These are phyloP conservation scores for Hassar affinis DNA, from an alignment of 2,113 vertebrate species.

Conservation along the genomic window DNA sequence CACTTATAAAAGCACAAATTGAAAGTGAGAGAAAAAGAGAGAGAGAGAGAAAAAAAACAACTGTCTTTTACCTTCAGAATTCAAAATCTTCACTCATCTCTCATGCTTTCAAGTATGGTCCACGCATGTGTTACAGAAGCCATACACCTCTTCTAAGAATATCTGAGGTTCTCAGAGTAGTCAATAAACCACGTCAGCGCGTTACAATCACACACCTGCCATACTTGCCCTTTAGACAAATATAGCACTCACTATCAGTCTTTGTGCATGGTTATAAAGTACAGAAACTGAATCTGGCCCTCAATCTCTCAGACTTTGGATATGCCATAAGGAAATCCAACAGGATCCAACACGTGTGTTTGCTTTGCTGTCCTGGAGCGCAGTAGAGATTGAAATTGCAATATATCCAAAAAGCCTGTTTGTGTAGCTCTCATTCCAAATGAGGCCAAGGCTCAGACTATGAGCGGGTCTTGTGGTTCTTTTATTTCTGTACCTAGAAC, in stretches of 20 bases:
- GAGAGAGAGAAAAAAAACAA: not conserved
- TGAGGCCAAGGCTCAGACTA: slow-evolving; percentile 4
- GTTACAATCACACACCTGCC: not conserved
- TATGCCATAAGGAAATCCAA: not conserved
- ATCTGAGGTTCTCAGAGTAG: slow-evolving; percentile 16
- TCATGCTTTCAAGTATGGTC: not conserved
- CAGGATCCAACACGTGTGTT: not conserved
- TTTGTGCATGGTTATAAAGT: slow-evolving; percentile 1
- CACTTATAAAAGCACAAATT: not conserved
- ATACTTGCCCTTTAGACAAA: slow-evolving; percentile 19
- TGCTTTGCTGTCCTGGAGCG: not conserved
- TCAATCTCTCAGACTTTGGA: not conserved
- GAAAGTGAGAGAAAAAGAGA: not conserved
- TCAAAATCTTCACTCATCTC: not conserved
- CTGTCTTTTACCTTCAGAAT: slow-evolving; percentile 27
- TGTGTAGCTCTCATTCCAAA: not conserved
- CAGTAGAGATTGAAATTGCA: not conserved
- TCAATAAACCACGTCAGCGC: slow-evolving; percentile 40
- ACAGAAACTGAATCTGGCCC: not conserved
- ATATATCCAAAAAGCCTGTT: not conserved
- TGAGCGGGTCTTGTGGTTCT: slow-evolving; percentile 14
- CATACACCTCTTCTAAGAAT: not conserved
- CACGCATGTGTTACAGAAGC: not conserved
- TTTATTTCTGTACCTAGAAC: not conserved
- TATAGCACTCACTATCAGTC: not conserved